phyloP scores from a whole-genome alignment of 1,140 invertebrate genomes.

The Drosophila nasuta region DNA sequence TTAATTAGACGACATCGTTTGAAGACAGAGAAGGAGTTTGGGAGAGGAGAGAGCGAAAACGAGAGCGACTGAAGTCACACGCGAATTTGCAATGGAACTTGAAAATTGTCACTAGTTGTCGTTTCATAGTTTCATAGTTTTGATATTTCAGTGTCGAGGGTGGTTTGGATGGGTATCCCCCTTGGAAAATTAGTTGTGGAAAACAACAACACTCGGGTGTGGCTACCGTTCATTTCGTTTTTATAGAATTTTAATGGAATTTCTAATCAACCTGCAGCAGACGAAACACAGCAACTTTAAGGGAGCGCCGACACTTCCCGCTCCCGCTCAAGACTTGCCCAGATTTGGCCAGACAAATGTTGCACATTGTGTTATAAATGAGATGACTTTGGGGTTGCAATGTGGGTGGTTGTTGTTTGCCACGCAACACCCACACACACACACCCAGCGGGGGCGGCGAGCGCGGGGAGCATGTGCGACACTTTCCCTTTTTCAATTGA shows the following conservation, averaged over 20 bases:
- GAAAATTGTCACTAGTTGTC: conserved; percentile 44
- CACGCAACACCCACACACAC: neutral
- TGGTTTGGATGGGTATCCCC: neutral
- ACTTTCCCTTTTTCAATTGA: conserved; percentile 73
- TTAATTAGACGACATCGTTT: conserved; percentile 72
- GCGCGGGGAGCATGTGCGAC: conserved; percentile 41
- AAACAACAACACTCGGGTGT: conserved; percentile 39
- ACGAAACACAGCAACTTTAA: conserved; percentile 24
- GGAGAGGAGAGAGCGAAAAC: neutral
- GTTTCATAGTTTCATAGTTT: conserved; percentile 9
- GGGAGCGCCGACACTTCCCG: conserved; percentile 41
- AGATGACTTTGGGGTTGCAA: conserved; percentile 54
- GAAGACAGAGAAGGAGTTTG: conserved; percentile 36
- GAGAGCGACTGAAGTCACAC: conserved; percentile 28
- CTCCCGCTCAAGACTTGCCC: conserved; percentile 45
- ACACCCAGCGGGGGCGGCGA: neutral
- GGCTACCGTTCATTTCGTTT: conserved; percentile 62
- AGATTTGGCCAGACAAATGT: conserved; percentile 69
- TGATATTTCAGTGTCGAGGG: neutral
- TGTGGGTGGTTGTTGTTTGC: conserved; percentile 27
- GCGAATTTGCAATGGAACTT: conserved; percentile 50
- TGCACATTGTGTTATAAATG: conserved; percentile 51
- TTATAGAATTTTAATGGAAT: conserved; percentile 80
- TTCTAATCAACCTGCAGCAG: conserved; percentile 76
- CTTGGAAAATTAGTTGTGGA: conserved; percentile 18